Evolutionary conservation across 2,888 invertebrate species (phyloP), one percentile per base, ranked within the genome.

Genomic region (Netelia melanura): DNA sequence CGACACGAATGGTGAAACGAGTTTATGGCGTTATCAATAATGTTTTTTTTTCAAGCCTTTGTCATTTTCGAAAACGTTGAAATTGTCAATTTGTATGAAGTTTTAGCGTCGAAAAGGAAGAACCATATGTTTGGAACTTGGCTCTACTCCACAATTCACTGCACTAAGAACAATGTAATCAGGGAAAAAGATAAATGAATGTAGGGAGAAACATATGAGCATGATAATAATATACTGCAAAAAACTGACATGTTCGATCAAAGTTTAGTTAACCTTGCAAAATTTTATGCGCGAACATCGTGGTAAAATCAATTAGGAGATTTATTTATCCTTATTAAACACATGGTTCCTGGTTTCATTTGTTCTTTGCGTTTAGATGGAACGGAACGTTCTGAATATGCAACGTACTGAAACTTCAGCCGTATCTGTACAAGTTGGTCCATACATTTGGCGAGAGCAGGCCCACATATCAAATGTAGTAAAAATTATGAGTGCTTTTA

Each of bases 281-380:
- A 78, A 52, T 78, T 52, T 0, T 38, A 38, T 38, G 38, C 38
- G 0, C 38, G 38, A 38, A 8, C 38, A 38, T 38, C 38, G 38
- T 38, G 38, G 6, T 38, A 38, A 38, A 38, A 38, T 38, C 38
- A 6, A 38, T 38, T 38, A 6, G 48, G 3, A 8, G 52, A 79
- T 21, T 48, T 56, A 3, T 52, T 52, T n/a, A 17, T 21, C 23
- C 9, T 56, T 9, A 21, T 52, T 1, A 43, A 74, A 71, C 48
- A 71, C 84, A 84, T 84, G 81, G 81, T 83, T 58, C 56, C 77
- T 5, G 56, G 56, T 9, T 83, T 83, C 21, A 79, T 84, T 83
- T 23, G 77, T 58, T 83, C 84, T 2, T n/a, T 61, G 30, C 25
- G 70, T 3, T 85, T 72, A 43, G 74, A 83, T 54, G 85, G 75